Percentiles rank a stretch among this genome's conserved stretches.
These are phyloP conservation scores for Poecilia picta DNA, from an alignment of 2,797 vertebrate species.

Conservation along the genomic window DNA sequence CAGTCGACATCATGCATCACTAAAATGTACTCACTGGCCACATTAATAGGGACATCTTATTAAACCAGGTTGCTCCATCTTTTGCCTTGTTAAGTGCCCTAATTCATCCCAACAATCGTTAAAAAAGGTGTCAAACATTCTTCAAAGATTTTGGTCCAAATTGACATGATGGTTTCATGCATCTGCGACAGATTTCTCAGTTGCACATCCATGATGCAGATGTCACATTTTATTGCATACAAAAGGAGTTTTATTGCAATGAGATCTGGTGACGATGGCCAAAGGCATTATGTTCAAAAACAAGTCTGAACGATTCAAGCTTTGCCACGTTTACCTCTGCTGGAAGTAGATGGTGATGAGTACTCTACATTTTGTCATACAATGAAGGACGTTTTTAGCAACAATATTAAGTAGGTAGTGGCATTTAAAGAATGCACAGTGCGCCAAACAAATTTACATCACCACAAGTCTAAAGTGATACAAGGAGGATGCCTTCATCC, in stretches of 20 bases:
- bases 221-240: too few species aligned
- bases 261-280: not conserved
- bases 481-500: not conserved
- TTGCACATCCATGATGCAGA: not conserved
- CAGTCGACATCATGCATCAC: not conserved
- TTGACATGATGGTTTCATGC: not conserved
- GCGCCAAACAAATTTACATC: not conserved
- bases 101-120: not conserved
- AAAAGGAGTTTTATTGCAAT: not conserved
- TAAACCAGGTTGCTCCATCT: not conserved
- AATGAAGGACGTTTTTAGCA: not conserved
- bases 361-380: not conserved
- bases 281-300: not conserved
- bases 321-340: not conserved
- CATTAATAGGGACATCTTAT: not conserved
- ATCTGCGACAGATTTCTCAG: not conserved
- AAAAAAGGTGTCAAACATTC: not conserved
- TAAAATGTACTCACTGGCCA: not conserved
- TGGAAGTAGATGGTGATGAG: not conserved
- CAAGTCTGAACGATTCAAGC: not conserved
- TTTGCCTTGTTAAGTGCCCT: not conserved
- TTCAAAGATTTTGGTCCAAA: not conserved
- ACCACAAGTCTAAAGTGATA: not conserved
- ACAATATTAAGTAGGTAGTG: not conserved
- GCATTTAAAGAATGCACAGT: not conserved